Evolutionary conservation across 2,797 vertebrate genomes (phyloP), one percentile per base, ranked within the genome.

Genomic region (Gila robusta): DNA sequence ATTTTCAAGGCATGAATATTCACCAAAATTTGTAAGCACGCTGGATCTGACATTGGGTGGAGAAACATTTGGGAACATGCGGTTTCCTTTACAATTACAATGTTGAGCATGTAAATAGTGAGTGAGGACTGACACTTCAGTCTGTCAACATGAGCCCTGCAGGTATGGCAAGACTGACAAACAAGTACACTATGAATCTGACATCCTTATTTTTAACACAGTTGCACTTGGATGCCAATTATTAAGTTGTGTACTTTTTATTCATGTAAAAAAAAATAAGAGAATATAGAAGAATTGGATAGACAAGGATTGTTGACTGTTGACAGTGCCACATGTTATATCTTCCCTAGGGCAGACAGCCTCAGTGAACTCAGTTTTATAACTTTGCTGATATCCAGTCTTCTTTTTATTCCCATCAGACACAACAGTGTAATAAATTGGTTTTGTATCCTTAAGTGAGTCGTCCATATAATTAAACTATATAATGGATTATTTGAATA

Each of bases 121-220:
- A 69, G 47, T 35, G n/a, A 41, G 49, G 32, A 74, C 19, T 66
- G 28, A 47, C 17, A 64, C 82, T 66, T 52, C 10, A n/a, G 35
- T 41, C 62, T 7, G 5, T 70, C 73, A 41, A 26, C 64, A 70
- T 70, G 32, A 66, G 32, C 16, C 49, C n/a, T 78, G 49, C n/a
- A 59, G 37, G 64, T 70, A 44, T 79, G 49, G 16, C 37, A 84
- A 78, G 44, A 39, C 62, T 77, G 64, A 78, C 47, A 78, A 84
- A 70, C 35, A 78, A 84, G 82, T 69, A 52, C 52, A 77, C 49
- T 44, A 44, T 70, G 19, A 78, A 70, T 69, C 16, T 84, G 83
- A 70, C 64, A 70, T 35, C 47, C 35, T 62, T 26, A 56, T 52
- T 56, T 62, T 56, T 41, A 37, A 77, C 16, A 52, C 44, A 44